Conservation (phyloP, 2,113 vertebrate species). For the Lagenorhynchus albirostris region DNA sequence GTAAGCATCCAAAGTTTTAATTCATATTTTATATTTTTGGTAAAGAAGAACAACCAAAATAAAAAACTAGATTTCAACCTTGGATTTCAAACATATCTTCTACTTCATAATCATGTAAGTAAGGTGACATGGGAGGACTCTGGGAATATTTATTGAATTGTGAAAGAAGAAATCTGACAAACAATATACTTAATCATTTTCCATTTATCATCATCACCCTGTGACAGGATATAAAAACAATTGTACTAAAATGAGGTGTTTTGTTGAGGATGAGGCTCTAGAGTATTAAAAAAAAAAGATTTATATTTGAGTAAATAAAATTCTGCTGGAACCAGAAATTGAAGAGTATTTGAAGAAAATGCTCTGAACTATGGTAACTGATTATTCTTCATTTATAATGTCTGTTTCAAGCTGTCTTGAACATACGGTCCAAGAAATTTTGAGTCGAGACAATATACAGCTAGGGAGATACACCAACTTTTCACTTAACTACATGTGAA, state of each 20-base stretch:
- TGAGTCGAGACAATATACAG: slow-evolving; percentile 50
- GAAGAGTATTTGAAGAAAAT: slow-evolving; percentile 60
- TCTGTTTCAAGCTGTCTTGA: slow-evolving; percentile 59
- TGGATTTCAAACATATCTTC: slow-evolving; percentile 28
- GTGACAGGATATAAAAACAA: slow-evolving; percentile 55
- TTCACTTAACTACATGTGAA: slow-evolving; percentile 50
- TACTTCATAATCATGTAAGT: slow-evolving; percentile 55
- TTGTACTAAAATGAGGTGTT: slow-evolving; percentile 36
- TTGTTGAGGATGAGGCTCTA: slow-evolving; percentile 29
- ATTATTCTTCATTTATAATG: slow-evolving; percentile 62
- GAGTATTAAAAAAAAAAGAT: neutral
- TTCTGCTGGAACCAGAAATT: slow-evolving; percentile 59
- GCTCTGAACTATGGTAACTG: slow-evolving; percentile 47
- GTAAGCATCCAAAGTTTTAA: neutral
- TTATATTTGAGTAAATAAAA: slow-evolving; percentile 40
- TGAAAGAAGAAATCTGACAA: slow-evolving; percentile 58
- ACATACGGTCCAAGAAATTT: slow-evolving; percentile 40
- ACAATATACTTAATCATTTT: slow-evolving; percentile 40
- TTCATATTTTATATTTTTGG: neutral
- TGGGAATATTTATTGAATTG: slow-evolving; percentile 55
- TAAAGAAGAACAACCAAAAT: slow-evolving; percentile 15
- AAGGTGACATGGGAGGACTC: slow-evolving; percentile 41
- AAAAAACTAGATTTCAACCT: slow-evolving; percentile 11
- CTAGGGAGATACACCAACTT: slow-evolving; percentile 49
- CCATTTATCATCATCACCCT: neutral